phyloP scores from a whole-genome alignment of 2,888 invertebrate genomes.

The Sarcophaga rosellei region DNA sequence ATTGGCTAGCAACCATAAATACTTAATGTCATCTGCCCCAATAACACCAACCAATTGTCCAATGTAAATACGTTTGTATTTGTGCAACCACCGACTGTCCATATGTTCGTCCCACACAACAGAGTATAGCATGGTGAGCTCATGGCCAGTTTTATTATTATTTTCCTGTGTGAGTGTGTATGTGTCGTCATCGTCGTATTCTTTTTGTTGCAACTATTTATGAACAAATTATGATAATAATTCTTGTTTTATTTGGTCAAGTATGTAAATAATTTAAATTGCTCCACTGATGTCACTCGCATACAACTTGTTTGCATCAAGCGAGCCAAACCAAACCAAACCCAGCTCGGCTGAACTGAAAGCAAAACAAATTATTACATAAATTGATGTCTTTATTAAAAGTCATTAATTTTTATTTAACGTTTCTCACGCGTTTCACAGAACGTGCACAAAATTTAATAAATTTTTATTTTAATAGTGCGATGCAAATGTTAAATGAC shows the following conservation, averaged over 20 bases:
- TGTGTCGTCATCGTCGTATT: not conserved
- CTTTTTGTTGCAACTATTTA: conserved; percentile 31
- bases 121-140: not conserved
- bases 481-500: conserved; percentile 25
- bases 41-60: no score
- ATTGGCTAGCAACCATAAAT: no score
- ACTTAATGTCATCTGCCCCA: no score
- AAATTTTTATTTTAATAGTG: conserved; percentile 24
- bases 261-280: conserved; percentile 64
- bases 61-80: not conserved
- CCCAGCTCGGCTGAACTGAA: not conserved
- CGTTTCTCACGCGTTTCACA: not conserved
- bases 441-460: conserved; percentile 8
- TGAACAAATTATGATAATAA: conserved; percentile 61
- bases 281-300: conserved; percentile 48
- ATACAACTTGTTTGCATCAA: conserved; percentile 26
- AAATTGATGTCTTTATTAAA: conserved; percentile 68
- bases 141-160: not conserved
- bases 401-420: conserved; percentile 65
- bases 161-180: not conserved
- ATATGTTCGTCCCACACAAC: not conserved
- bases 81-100: not conserved
- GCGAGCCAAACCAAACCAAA: conserved; percentile 12
- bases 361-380: conserved; percentile 32
- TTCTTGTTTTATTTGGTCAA: conserved; percentile 59